phyloP scores from a whole-genome alignment of 2,888 invertebrate genomes.

The Aelia acuminata region DNA sequence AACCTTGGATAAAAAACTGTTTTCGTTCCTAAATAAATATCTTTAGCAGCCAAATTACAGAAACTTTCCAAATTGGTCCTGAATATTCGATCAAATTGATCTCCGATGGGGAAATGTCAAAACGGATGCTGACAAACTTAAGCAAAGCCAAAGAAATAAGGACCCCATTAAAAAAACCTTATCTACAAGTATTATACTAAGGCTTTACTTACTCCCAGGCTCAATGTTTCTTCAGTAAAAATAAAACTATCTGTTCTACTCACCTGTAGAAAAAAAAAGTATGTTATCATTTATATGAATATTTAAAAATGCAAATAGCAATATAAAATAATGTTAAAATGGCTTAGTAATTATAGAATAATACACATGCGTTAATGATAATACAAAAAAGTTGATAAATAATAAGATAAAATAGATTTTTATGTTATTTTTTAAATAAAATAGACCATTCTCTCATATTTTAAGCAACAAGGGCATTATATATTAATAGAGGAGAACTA shows the following conservation, averaged over 20 bases:
- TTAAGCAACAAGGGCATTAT: no score
- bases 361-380: no score
- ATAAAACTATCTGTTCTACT: no score
- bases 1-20: not conserved
- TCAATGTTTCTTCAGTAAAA: not conserved
- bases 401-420: no score
- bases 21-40: not conserved
- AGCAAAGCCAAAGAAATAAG: not conserved
- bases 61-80: not conserved
- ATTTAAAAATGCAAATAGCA: not conserved
- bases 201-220: not conserved
- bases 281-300: not conserved
- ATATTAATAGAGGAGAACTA: no score
- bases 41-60: not conserved
- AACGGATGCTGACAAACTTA: not conserved
- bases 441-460: no score
- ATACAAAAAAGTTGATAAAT: no score
- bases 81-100: not conserved
- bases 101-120: not conserved
- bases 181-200: not conserved
- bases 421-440: no score
- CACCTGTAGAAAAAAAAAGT: not conserved
- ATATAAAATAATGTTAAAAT: no score
- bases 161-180: not conserved
- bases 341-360: no score